Evolutionary conservation across 2,113 vertebrate genomes (phyloP), one percentile per base, ranked within the genome.

Genomic region (Orientallactaga bullata): DNA sequence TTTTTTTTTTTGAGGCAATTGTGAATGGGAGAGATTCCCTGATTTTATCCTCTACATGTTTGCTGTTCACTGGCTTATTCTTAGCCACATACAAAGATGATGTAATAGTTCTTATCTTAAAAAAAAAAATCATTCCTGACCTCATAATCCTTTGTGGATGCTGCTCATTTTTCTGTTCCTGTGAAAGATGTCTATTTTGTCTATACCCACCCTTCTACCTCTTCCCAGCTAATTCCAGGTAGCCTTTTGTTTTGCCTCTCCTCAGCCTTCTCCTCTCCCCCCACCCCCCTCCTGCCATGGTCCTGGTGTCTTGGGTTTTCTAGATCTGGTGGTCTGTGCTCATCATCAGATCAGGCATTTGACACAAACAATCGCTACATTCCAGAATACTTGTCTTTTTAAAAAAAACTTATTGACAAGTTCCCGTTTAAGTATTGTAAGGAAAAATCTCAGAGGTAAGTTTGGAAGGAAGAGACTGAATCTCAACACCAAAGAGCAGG

Each of bases 71-170:
- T 23, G 55, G 73, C 37, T 85, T 63, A 42, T 94, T 91, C 68
- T 95, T 78, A 37, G 61, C 28, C 20, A 68, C 26, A 35, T 16
- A 65, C 26, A 82, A 68, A 66, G 42, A 68, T 26, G 39, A 79
- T 42, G 37, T 42, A 42, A 35, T 88, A 30, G 47, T 55, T 71
- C 51, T 74, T 68, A 80, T 69, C 23, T 88, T 37, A 13, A 88
- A 55, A 91, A 55, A 91, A 85, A 42, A 83, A 65, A 61, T 39
- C 84, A 69, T 84, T 23, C 37, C 39, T 92, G 74, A 86, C 51
- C 47, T 17, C 3, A 4, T 81, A 26, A 39, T 91, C 7, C 39
- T 89, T n/a, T 71, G 82, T 1, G 18, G 42, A 60, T 65, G 37
- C 73, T 88, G 78, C 82, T n/a, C 39, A 30, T 47, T 42, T 76